Base-by-base conservation (phyloP, 2,888 invertebrate genomes). In the Smittia sp. region DNA sequence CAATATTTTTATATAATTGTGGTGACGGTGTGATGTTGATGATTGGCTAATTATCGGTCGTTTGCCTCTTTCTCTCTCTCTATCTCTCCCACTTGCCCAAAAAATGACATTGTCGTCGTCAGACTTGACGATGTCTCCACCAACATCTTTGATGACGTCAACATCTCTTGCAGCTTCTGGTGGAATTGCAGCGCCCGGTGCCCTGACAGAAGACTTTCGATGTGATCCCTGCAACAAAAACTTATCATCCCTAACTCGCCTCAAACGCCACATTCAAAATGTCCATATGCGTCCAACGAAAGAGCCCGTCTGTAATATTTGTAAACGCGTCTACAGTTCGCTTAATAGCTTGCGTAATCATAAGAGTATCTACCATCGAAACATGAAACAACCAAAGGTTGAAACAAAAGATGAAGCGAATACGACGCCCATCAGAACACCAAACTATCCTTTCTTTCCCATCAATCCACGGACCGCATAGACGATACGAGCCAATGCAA, bases 181-280 rank as follows among this genome's bases (percentile, higher is more conserved):
- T 66, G 74, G 67, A 11, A 41, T 27, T 18, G 68, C 24, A 20
- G 25, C 38, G n/a, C 27, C 66, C 41, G 41, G 32, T 15, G 11
- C 25, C 54, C 87, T 88, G 87, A 89, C 89, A 84, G 92, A 92
- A 85, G 92, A 92, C 86, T 92, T 91, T 88, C 89, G 92, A 84
- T 93, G 92, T 86, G 92, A 92, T 87, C 92, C 92, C 80, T 93
- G 92, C 90, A 92, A 92, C 89, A 93, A 93, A 88, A 92, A 90
- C 85, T 86, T 93, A 81, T 92, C 92, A 81, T 92, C 92, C 79
- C 86, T 92, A 83, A 92, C 92, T 80, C 88, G 92, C 82, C 89
- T 93, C 86, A 93, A 92, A 88, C 89, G 93, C 80, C 93, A 93
- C 86, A 93, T 92, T 85, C 93, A 93, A 87, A 93, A 93, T 86